Conservation (phyloP, 1,140 invertebrate species). For the Trachymyrmex septentrionalis region DNA sequence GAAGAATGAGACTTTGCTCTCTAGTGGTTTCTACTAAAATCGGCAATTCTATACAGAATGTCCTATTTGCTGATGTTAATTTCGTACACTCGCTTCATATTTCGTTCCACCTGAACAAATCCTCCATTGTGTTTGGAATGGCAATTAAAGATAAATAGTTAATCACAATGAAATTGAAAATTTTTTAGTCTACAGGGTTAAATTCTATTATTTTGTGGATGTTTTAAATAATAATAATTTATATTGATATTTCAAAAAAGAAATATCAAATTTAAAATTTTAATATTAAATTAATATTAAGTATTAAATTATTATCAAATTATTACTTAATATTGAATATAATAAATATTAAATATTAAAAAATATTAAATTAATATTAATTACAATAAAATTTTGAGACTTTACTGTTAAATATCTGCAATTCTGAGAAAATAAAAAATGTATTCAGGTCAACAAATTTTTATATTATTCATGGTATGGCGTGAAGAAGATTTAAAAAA, state of each 20-base stretch:
- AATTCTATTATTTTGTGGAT: neutral
- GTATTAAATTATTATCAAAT: neutral
- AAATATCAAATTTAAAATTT: neutral
- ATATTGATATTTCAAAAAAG: neutral
- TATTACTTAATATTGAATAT: neutral
- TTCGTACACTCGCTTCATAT: neutral
- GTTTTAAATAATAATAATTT: slow-evolving; percentile 1
- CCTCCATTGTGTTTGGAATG: neutral
- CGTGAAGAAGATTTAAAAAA: neutral
- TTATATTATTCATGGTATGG: neutral
- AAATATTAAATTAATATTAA: neutral
- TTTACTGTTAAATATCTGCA: neutral
- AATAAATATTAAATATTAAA: neutral
- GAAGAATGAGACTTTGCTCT: slow-evolving; percentile 12
- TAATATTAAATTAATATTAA: neutral
- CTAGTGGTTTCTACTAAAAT: neutral
- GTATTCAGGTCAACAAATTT: neutral
- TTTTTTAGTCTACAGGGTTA: neutral
- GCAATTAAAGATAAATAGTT: slow-evolving; percentile 7
- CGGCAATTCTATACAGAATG: neutral
- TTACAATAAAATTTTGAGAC: neutral
- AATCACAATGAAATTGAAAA: neutral
- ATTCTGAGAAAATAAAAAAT: neutral
- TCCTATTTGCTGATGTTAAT: slow-evolving; percentile 23
- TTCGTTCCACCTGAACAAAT: slow-evolving; percentile 17